Evolutionary conservation across 2,888 invertebrate species (phyloP), one percentile per base, ranked within the genome.

Genomic region (Griposia aprilina): DNA sequence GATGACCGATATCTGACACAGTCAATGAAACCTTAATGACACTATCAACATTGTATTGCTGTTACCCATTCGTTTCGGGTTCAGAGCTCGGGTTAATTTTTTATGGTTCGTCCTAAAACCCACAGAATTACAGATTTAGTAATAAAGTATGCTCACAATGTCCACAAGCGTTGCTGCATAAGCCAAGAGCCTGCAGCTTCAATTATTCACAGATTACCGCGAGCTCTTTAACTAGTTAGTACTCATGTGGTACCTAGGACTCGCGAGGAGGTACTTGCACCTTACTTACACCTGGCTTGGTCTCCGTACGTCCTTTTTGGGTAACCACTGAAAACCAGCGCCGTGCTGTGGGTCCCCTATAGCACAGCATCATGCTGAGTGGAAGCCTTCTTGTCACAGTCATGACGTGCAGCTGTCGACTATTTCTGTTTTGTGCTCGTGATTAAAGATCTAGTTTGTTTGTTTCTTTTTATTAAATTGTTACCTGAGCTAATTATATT

Each of bases 181-280:
- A 17, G 26, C 41, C 50, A 20, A 57, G 15, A 71, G 26, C 36
- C 17, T 23, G 55, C 55, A 45, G 30, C 62, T 23, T 57, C 20
- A 72, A 65, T 73, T 80, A 65, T 73, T 78, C 80, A 65, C 63
- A 80, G 80, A 78, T 72, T 65, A 80, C 70, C 52, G 63, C 57
- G 41, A 80, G 57, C 78, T 78, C 63, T 63, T 20, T 41, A 41
- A 63, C 72, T 78, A 78, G 63, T 57, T 65, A n/a, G 59, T 79
- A 30, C 36, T 41, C 41, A n/a, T n/a, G 74, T 30, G 48, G 52
- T 36, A 30, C n/a, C 6, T 20, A 52, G 23, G 17, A n/a, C 20
- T 23, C 36, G 48, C 7, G 36, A 45, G 30, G 6, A n/a, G n/a
- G n/a, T n/a, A n/a, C n/a, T n/a, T n/a, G n/a, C n/a, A n/a, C n/a